Conservation (phyloP, 1,140 invertebrate genomes). For the Magallana angulata region DNA sequence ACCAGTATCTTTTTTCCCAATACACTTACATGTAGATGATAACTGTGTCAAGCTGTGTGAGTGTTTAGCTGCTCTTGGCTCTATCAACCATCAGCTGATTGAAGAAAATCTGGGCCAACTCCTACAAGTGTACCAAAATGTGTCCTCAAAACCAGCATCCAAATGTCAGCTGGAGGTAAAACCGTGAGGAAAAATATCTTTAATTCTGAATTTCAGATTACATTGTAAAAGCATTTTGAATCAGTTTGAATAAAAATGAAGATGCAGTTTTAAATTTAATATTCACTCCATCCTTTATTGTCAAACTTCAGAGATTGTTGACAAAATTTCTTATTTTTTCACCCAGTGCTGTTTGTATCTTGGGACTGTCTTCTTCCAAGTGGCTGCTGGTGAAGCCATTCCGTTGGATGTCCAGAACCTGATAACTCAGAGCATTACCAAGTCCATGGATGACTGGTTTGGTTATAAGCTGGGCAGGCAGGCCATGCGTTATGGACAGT, state of each 20-base stretch:
- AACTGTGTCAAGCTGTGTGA: constrained; percentile 82
- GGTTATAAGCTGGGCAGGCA: constrained; percentile 92
- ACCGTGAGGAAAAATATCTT: too few species aligned
- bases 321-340: background rate
- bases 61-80: constrained; percentile 87
- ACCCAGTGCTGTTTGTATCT: constrained; percentile 83
- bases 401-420: constrained; percentile 66
- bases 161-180: constrained; percentile 24
- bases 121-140: constrained; percentile 38
- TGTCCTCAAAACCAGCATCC: constrained; percentile 41
- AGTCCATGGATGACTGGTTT: constrained; percentile 88
- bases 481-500: constrained; percentile 85
- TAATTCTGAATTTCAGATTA: too few species aligned
- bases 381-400: constrained; percentile 79
- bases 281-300: too few species aligned
- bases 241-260: too few species aligned
- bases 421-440: constrained; percentile 80
- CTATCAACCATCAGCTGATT: constrained; percentile 66
- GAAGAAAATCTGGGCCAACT: constrained; percentile 55
- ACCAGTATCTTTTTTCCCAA: too few species aligned
- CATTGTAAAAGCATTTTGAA: too few species aligned
- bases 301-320: background rate
- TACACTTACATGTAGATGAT: constrained; percentile 63
- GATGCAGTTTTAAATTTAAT: too few species aligned
- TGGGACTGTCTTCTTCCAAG: constrained; percentile 91